phyloP scores from a whole-genome alignment of 2,888 invertebrate genomes.

The Adelognathus sp. region DNA sequence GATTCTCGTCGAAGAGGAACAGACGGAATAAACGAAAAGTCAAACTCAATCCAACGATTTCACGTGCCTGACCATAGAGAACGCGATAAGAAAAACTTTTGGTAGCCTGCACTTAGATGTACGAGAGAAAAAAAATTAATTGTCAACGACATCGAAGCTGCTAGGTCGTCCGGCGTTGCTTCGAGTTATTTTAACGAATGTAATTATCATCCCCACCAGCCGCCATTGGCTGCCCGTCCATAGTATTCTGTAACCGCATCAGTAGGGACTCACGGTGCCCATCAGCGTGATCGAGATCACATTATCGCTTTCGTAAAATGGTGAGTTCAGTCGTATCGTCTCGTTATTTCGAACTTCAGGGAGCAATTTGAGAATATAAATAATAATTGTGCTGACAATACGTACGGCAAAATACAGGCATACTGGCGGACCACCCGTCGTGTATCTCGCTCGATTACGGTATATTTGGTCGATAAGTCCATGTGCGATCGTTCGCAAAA shows the following conservation, averaged over 20 bases:
- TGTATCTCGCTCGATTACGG: background rate
- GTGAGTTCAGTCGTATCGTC: conserved; percentile 27
- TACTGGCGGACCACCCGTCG: conserved; percentile 34
- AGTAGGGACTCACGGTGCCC: background rate
- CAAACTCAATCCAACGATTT: conserved; percentile 29
- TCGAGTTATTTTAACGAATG: conserved; percentile 73
- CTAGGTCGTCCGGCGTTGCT: conserved; percentile 34
- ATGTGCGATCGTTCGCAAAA: too few species aligned
- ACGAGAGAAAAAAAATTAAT: conserved; percentile 40
- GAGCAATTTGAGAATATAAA: background rate
- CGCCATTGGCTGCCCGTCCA: conserved; percentile 1
- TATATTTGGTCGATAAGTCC: conserved; percentile 18
- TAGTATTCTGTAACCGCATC: conserved; percentile 18
- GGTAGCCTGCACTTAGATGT: conserved; percentile 9
- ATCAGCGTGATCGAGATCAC: conserved; percentile 20
- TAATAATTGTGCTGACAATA: conserved; percentile 9
- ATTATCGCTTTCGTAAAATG: conserved; percentile 38
- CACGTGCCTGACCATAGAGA: conserved; percentile 15
- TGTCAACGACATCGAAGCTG: conserved; percentile 47
- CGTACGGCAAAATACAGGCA: conserved; percentile 25
- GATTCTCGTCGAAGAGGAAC: conserved; percentile 51
- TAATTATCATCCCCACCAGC: conserved; percentile 63
- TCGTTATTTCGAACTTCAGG: conserved; percentile 15
- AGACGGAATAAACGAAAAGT: conserved; percentile 28
- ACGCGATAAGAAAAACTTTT: conserved; percentile 24